Conservation (phyloP, 2,888 invertebrate species). For the Bruchidius siliquastri region DNA sequence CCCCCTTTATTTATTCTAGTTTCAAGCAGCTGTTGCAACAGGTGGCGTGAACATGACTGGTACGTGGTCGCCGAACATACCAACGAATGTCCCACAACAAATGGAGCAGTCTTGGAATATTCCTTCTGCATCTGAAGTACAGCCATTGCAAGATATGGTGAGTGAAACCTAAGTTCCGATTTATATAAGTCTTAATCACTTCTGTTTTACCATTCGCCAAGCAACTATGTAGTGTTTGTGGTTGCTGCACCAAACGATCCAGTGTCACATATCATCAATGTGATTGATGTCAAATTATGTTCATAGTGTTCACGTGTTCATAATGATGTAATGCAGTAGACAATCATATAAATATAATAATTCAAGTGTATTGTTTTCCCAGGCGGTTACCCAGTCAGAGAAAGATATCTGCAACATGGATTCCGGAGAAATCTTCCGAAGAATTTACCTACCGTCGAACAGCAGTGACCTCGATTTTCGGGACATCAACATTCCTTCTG, state of each 20-base stretch:
- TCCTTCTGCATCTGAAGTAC: background rate
- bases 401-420: background rate
- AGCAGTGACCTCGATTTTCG: background rate
- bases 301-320: no score
- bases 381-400: background rate
- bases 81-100: background rate
- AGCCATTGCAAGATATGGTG: background rate
- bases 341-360: no score
- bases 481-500: background rate
- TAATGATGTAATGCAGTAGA: no score
- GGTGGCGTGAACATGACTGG: background rate
- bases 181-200: background rate
- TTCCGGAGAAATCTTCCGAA: background rate
- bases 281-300: no score
- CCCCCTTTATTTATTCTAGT: background rate
- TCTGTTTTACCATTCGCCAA: no score
- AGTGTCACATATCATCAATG: no score
- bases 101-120: background rate
- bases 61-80: background rate
- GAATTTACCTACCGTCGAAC: background rate
- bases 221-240: no score
- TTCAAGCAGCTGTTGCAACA: background rate
- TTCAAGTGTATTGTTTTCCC: background rate
- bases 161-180: background rate
- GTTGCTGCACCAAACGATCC: no score